Conservation (phyloP, 1,140 invertebrate genomes). For the Heliconius congener region DNA sequence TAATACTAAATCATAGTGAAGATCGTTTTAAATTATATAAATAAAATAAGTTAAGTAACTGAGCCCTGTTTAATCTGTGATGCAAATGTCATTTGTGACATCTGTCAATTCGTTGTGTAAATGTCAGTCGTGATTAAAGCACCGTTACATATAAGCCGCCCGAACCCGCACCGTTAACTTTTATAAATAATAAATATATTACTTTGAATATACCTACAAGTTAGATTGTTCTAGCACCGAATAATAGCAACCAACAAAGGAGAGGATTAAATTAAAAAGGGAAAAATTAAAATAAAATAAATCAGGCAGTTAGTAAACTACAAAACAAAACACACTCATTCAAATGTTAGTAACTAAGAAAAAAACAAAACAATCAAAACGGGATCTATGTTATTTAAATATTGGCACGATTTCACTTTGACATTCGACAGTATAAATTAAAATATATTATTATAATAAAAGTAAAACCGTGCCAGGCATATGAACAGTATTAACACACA, state of each 20-base stretch:
- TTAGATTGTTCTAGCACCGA: slow-evolving; percentile 72
- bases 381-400: slow-evolving; percentile 48
- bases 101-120: slow-evolving; percentile 66
- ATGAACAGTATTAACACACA: slow-evolving; percentile 26
- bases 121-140: slow-evolving; percentile 48
- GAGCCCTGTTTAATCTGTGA: slow-evolving; percentile 45
- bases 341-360: slow-evolving; percentile 60
- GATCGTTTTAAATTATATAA: slow-evolving; percentile 53
- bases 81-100: slow-evolving; percentile 67
- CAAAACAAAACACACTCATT: slow-evolving; percentile 62
- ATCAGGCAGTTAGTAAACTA: slow-evolving; percentile 72
- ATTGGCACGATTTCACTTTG: slow-evolving; percentile 53
- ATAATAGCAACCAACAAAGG: slow-evolving; percentile 67
- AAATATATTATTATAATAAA: slow-evolving; percentile 38
- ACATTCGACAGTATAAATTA: slow-evolving; percentile 23
- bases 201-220: slow-evolving; percentile 60
- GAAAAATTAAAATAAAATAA: slow-evolving; percentile 52
- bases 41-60: slow-evolving; percentile 57
- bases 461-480: slow-evolving; percentile 44
- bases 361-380: slow-evolving; percentile 46
- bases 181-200: slow-evolving; percentile 53
- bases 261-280: slow-evolving; percentile 44
- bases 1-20: slow-evolving; percentile 32
- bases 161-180: slow-evolving; percentile 49
- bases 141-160: slow-evolving; percentile 50